phyloP scores from a whole-genome alignment of 2,113 vertebrate genomes.

The Nerophis lumbriciformis region DNA sequence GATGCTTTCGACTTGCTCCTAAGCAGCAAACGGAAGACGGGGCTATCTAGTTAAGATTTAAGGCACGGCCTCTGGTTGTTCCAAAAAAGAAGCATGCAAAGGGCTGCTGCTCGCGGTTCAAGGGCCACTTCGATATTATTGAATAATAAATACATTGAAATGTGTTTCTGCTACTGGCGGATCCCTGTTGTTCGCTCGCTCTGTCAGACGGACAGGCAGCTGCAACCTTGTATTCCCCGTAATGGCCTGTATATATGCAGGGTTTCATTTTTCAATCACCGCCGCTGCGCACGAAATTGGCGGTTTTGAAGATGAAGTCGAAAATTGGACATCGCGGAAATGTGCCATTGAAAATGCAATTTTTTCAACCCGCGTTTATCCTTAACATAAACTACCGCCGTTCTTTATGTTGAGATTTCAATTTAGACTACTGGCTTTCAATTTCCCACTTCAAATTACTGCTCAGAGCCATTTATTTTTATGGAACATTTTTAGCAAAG shows the following conservation, averaged over 20 bases:
- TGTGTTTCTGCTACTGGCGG: conserved; percentile 48
- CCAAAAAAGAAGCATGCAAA: conserved; percentile 33
- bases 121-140: conserved; percentile 68
- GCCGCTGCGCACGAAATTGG: conserved; percentile 65
- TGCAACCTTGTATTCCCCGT: conserved; percentile 62
- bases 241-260: conserved; percentile 78
- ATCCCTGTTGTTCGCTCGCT: conserved; percentile 58
- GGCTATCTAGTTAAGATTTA: conserved; percentile 46
- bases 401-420: too few species aligned
- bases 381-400: too few species aligned
- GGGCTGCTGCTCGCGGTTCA: conserved; percentile 51
- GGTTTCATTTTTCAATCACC: conserved; percentile 77
- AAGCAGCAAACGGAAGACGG: neutral
- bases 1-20: conserved; percentile 14
- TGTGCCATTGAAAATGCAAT: too few species aligned
- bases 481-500: too few species aligned
- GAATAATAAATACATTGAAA: conserved; percentile 72
- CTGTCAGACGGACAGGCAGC: conserved; percentile 46
- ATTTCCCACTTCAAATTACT: too few species aligned
- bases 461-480: too few species aligned
- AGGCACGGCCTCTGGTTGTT: conserved; percentile 41
- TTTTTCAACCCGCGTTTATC: too few species aligned
- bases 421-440: too few species aligned
- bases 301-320: conserved; percentile 75
- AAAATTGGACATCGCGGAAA: conserved; percentile 71